Evolutionary conservation across 2,113 vertebrate species (phyloP).

Genomic region (Aptenodytes forsteri): DNA sequence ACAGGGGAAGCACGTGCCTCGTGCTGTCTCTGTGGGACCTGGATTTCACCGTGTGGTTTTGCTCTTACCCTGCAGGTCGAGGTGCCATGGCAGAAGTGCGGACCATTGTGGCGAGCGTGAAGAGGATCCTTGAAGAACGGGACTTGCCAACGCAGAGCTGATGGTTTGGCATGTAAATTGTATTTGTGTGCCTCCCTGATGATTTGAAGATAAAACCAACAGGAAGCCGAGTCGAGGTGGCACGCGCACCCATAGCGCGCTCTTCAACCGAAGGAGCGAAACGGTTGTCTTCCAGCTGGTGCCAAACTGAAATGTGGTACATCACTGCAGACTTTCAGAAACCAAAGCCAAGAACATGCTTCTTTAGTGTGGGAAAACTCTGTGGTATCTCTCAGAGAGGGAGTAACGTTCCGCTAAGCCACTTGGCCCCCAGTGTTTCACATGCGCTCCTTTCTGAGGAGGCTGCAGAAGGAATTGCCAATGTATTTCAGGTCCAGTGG

Average conservation of each 20-base stretch:
- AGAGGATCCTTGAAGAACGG: slow-evolving; percentile 56
- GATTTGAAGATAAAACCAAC: background rate
- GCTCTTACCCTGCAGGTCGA: slow-evolving; percentile 75
- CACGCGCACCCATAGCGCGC: background rate
- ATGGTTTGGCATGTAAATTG: background rate
- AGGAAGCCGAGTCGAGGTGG: background rate
- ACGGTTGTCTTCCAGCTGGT: background rate
- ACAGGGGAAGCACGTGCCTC: fast-evolving
- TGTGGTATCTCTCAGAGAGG: background rate
- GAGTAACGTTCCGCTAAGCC: background rate
- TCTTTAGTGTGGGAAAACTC: background rate
- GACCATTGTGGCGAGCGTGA: slow-evolving; percentile 82
- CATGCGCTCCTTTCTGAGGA: background rate
- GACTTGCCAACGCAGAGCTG: background rate
- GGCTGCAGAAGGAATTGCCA: background rate
- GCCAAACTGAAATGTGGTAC: background rate
- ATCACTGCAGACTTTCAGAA: background rate
- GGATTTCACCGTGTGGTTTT: background rate
- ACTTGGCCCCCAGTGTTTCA: background rate
- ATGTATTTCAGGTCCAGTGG: background rate
- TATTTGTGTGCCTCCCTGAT: background rate
- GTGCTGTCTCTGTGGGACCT: background rate
- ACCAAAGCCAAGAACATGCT: background rate
- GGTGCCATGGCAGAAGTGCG: slow-evolving; percentile 95
- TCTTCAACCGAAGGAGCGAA: background rate